Evolutionary conservation across 1,140 invertebrate species (phyloP).

Genomic region (Drosophila rhopaloa): DNA sequence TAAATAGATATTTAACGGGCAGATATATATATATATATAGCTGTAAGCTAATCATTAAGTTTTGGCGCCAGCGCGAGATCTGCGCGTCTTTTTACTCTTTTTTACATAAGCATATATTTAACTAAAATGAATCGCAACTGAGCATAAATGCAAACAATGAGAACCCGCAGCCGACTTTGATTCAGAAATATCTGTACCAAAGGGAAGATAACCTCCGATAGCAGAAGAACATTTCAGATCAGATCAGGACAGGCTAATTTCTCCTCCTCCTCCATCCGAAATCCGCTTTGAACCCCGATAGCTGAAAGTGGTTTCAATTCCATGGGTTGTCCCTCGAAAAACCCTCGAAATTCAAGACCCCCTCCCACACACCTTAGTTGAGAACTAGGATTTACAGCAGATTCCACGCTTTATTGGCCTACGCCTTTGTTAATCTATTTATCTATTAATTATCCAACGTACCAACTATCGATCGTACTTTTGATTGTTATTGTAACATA

Average conservation of each 20-base stretch:
- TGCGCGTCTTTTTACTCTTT: conserved; percentile 69
- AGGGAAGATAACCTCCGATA: conserved; percentile 3
- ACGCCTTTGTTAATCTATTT: conserved; percentile 51
- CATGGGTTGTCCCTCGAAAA: not conserved
- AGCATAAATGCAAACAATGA: conserved; percentile 23
- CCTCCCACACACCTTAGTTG: conserved; percentile 13
- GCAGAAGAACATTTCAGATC: conserved; percentile 1
- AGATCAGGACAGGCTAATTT: conserved; percentile 8
- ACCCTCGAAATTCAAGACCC: not conserved
- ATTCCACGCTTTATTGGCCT: conserved; percentile 45
- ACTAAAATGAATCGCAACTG: conserved; percentile 31
- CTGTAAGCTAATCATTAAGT: conserved; percentile 58
- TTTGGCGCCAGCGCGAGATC: conserved; percentile 40
- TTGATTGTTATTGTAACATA: conserved; percentile 67
- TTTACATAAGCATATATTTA: conserved; percentile 55
- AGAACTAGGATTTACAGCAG: conserved; percentile 27
- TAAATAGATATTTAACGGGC: conserved; percentile 35
- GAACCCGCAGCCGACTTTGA: conserved; percentile 15
- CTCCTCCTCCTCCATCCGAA: conserved; percentile 1
- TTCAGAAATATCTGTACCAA: conserved; percentile 10
- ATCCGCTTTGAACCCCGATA: conserved; percentile 11
- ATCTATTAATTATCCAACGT: conserved; percentile 50
- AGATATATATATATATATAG: conserved; percentile 49
- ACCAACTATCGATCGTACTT: conserved; percentile 53
- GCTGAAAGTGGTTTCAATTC: conserved; percentile 47